Evolutionary conservation across 1,140 invertebrate species (phyloP).

Genomic region (Physella acuta): DNA sequence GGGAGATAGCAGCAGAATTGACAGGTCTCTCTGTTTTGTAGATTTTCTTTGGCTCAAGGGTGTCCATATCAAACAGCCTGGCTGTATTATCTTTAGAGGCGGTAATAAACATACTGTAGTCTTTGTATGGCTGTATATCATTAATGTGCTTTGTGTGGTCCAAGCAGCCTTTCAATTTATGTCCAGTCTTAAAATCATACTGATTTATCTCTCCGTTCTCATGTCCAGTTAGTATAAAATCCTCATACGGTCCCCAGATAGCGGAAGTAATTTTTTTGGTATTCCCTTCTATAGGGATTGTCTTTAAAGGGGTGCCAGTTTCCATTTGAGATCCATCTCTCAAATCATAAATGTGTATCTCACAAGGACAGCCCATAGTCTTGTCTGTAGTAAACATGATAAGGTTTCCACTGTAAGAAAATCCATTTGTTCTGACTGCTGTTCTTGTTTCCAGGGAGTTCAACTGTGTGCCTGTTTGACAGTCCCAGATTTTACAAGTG

Average conservation of each 20-base stretch:
- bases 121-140: constrained; percentile 92
- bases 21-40: constrained; percentile 96
- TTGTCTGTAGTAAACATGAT: constrained; percentile 91
- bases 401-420: constrained; percentile 90
- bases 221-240: constrained; percentile 89
- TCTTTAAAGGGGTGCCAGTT: constrained; percentile 52
- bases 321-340: constrained; percentile 49
- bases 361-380: constrained; percentile 85
- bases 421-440: constrained; percentile 86
- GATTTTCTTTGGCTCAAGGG: constrained; percentile 83
- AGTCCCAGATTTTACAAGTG: constrained; percentile 84
- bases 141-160: constrained; percentile 88
- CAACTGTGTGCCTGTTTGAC: constrained; percentile 69
- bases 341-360: constrained; percentile 75
- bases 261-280: constrained; percentile 89
- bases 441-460: constrained; percentile 79
- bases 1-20: constrained; percentile 94
- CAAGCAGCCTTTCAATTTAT: constrained; percentile 69
- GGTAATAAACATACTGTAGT: constrained; percentile 94
- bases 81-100: constrained; percentile 93
- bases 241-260: constrained; percentile 89
- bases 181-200: constrained; percentile 84
- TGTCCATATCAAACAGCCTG: constrained; percentile 87
- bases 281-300: constrained; percentile 36
- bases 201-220: constrained; percentile 88